These are phyloP conservation scores for Euura saliciscinereae DNA, from an alignment of 1,140 invertebrate species.

Conservation along the genomic window DNA sequence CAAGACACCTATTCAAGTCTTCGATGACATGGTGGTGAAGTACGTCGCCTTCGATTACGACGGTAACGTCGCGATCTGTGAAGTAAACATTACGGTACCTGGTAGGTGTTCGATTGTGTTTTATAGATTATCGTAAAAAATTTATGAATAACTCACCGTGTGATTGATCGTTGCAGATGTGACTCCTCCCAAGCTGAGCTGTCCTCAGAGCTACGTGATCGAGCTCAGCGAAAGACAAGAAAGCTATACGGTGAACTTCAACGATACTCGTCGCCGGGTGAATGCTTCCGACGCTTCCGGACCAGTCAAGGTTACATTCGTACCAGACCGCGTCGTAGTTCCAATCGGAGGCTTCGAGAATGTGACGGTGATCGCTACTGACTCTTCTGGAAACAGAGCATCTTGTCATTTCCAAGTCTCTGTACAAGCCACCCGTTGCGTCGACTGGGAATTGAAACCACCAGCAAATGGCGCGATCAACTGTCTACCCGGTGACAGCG, in stretches of 20 bases:
- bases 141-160: neutral
- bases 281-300: conserved; percentile 90
- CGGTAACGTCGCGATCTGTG: conserved; percentile 95
- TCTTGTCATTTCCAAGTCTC: conserved; percentile 94
- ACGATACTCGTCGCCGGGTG: conserved; percentile 84
- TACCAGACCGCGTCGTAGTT: conserved; percentile 86
- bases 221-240: conserved; percentile 90
- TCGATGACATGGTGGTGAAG: conserved; percentile 91
- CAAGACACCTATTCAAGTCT: conserved; percentile 85
- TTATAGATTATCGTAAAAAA: neutral
- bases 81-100: conserved; percentile 93
- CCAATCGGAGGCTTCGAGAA: conserved; percentile 92
- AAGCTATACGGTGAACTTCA: conserved; percentile 90
- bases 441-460: conserved; percentile 89
- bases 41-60: conserved; percentile 97
- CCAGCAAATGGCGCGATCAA: conserved; percentile 89
- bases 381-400: conserved; percentile 89
- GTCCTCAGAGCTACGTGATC: conserved; percentile 95
- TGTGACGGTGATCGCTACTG: conserved; percentile 89
- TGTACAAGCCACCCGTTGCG: conserved; percentile 91
- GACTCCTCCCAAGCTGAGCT: conserved; percentile 90
- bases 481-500: conserved; percentile 81
- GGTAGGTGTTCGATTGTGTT: conserved; percentile 50
- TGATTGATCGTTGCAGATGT: conserved; percentile 69
- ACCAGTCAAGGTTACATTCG: conserved; percentile 82